These are phyloP conservation scores for Babyrousa celebensis DNA, from an alignment of 2,797 vertebrate genomes.

Conservation along the genomic window DNA sequence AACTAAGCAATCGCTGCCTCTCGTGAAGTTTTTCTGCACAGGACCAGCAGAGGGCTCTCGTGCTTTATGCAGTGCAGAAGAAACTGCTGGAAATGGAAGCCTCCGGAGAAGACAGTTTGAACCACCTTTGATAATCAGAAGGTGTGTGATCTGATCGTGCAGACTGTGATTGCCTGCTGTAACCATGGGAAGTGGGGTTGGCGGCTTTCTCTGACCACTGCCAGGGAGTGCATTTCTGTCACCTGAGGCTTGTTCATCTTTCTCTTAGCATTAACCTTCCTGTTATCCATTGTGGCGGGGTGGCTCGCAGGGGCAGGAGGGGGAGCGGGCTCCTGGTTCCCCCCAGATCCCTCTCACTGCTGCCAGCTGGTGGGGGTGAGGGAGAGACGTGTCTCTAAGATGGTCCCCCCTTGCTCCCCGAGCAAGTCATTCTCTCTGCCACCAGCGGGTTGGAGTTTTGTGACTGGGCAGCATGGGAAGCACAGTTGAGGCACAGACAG, in stretches of 20 bases:
- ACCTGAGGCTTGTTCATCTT: not conserved
- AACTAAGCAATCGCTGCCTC: not conserved
- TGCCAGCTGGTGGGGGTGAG: not conserved
- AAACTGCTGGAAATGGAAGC: not conserved
- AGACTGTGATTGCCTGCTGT: not conserved
- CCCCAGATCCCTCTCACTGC: not conserved
- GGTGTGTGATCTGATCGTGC: not conserved
- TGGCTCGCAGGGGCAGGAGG: fast-evolving
- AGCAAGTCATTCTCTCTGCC: not conserved
- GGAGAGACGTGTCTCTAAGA: not conserved
- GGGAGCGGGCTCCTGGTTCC: not conserved
- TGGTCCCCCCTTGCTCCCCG: not conserved
- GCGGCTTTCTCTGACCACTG: not conserved
- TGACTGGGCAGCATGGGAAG: not conserved
- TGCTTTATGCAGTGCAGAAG: not conserved
- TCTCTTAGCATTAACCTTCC: not conserved
- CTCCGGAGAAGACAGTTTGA: not conserved
- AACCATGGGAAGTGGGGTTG: not conserved
- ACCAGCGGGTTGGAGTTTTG: not conserved
- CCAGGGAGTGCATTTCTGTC: not conserved
- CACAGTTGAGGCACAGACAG: not conserved
- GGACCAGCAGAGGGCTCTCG: constrained; percentile 77
- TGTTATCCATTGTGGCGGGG: not conserved
- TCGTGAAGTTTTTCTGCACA: not conserved
- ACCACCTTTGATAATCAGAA: not conserved